Conservation (phyloP, 2,888 invertebrate species). For the Erebia palarica region DNA sequence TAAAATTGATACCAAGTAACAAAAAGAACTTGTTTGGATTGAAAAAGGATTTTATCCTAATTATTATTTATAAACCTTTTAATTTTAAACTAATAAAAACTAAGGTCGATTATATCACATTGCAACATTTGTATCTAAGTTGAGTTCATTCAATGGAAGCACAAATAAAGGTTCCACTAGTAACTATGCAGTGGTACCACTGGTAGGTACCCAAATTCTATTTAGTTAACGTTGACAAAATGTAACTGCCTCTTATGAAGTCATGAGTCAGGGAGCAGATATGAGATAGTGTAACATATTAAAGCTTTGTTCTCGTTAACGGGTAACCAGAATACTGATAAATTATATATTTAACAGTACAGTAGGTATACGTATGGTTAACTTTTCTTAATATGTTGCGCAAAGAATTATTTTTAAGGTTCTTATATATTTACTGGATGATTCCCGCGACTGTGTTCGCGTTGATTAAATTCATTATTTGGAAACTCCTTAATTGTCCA, state of each 20-base stretch:
- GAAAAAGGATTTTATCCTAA: no score
- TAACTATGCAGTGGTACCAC: neutral
- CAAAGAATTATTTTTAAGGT: neutral
- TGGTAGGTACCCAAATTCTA: neutral
- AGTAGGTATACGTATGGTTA: slow-evolving; percentile 44
- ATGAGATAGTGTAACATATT: slow-evolving; percentile 55
- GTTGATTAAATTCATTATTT: no score
- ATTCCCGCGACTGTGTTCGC: no score
- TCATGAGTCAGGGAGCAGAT: slow-evolving; percentile 41
- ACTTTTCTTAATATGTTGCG: slow-evolving; percentile 34
- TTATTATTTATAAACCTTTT: no score
- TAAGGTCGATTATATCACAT: no score
- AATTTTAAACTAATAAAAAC: no score
- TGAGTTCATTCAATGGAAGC: neutral
- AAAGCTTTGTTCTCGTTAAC: slow-evolving; percentile 53
- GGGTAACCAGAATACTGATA: slow-evolving; percentile 50
- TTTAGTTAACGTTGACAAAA: neutral
- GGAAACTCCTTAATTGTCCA: no score
- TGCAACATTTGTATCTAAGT: neutral
- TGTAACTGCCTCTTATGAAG: no score
- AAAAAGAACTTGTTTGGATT: no score
- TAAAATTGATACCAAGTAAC: no score
- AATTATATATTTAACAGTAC: slow-evolving; percentile 47
- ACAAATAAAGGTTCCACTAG: neutral
- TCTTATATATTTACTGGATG: no score